Conservation (phyloP, 1,140 invertebrate genomes). For the Drosophila azteca region DNA sequence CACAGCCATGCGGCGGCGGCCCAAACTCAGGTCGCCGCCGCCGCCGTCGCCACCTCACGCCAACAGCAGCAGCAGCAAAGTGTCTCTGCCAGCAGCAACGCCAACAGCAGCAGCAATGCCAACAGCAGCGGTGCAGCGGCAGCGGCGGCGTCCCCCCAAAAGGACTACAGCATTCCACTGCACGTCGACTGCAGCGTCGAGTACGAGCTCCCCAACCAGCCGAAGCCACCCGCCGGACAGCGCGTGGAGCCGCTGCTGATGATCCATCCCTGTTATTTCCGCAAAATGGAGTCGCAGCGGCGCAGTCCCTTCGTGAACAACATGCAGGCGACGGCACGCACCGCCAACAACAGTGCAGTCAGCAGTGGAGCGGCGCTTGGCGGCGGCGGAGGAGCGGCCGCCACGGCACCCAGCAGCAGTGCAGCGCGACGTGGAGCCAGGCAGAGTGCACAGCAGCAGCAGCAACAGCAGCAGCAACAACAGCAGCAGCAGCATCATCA, state of each 20-base stretch:
- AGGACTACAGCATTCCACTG: slow-evolving; percentile 91
- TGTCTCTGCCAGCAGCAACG: slow-evolving; percentile 38
- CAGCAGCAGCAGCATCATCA: slow-evolving; percentile 36
- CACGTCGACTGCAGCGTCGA: slow-evolving; percentile 93
- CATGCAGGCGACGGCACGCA: slow-evolving; percentile 84
- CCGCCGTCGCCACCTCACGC: slow-evolving; percentile 39
- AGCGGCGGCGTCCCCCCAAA: slow-evolving; percentile 62
- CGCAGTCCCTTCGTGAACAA: slow-evolving; percentile 91
- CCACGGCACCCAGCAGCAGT: slow-evolving; percentile 59
- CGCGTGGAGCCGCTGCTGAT: slow-evolving; percentile 90
- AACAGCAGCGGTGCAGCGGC: slow-evolving; percentile 35
- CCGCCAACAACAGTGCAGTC: slow-evolving; percentile 55
- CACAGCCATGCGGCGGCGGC: slow-evolving; percentile 57
- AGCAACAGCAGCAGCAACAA: slow-evolving; percentile 69
- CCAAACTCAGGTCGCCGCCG: slow-evolving; percentile 62
- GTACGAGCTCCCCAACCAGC: slow-evolving; percentile 92
- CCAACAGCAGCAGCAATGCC: slow-evolving; percentile 50
- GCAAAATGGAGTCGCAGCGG: slow-evolving; percentile 90
- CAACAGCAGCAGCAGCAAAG: slow-evolving; percentile 58
- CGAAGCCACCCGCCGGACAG: slow-evolving; percentile 90
- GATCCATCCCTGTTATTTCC: slow-evolving; percentile 94
- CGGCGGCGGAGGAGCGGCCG: slow-evolving; percentile 42
- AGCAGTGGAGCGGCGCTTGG: slow-evolving; percentile 65
- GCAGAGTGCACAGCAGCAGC: slow-evolving; percentile 61
- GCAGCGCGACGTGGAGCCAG: slow-evolving; percentile 52